Evolutionary conservation across 1,140 invertebrate species (phyloP).

Genomic region (Vollenhovia emeryi): DNA sequence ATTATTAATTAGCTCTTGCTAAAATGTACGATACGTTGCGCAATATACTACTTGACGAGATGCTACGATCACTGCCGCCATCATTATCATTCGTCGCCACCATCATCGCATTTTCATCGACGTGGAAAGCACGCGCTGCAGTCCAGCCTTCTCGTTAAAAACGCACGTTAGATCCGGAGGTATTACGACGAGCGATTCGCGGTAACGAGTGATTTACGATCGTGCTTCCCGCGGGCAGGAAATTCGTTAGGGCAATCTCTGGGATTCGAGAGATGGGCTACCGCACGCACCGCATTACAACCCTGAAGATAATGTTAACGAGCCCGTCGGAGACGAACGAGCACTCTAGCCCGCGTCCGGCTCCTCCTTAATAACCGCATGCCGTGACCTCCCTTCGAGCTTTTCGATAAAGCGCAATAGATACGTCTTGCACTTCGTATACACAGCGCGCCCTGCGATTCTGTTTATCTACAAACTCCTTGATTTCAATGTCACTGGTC

Average conservation of each 20-base stretch:
- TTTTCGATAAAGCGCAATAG: conserved; percentile 65
- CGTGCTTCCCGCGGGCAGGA: conserved; percentile 73
- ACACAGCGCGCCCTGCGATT: background rate
- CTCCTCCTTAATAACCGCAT: conserved; percentile 70
- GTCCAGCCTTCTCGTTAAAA: conserved; percentile 71
- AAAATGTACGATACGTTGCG: background rate
- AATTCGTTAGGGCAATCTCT: conserved; percentile 77
- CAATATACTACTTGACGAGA: background rate
- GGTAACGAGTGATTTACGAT: conserved; percentile 75
- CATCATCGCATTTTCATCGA: conserved; percentile 51
- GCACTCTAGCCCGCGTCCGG: conserved; percentile 48
- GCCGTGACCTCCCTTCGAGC: conserved; percentile 66
- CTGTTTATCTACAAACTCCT: background rate
- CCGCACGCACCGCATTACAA: conserved; percentile 70
- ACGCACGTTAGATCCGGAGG: conserved; percentile 62
- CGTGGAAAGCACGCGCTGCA: conserved; percentile 47
- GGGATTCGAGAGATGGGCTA: conserved; percentile 75
- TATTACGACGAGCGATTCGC: conserved; percentile 66
- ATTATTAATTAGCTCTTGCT: background rate
- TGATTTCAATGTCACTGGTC: background rate
- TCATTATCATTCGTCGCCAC: conserved; percentile 14
- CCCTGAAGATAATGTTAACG: conserved; percentile 75
- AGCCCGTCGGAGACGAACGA: conserved; percentile 67
- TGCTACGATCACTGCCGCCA: background rate
- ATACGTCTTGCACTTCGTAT: conserved; percentile 30